Conservation (phyloP, 2,888 invertebrate genomes). For the Sphecodes monilicornis region DNA sequence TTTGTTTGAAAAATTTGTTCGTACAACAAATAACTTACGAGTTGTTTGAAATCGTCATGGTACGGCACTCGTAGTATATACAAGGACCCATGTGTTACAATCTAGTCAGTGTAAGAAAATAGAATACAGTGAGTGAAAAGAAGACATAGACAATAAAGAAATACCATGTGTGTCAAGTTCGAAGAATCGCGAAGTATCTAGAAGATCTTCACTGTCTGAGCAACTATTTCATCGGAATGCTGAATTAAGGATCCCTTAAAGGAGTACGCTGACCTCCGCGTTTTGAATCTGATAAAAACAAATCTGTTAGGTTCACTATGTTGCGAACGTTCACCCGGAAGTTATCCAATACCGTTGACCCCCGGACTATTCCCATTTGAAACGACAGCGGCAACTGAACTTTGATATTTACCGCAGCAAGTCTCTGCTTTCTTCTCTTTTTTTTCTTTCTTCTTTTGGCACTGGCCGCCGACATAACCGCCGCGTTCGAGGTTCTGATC, state of each 20-base stretch:
- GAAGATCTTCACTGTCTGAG: conserved; percentile 7
- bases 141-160: neutral
- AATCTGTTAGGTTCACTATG: neutral
- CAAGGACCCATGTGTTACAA: neutral
- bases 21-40: no score
- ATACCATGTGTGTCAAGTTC: conserved; percentile 1
- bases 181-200: conserved; percentile 8
- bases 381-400: neutral
- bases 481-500: conserved; percentile 78
- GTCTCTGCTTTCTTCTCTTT: conserved; percentile 82
- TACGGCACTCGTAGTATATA: no score
- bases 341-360: neutral
- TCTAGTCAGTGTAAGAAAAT: neutral
- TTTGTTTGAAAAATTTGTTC: no score
- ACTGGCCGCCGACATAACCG: conserved; percentile 70
- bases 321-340: neutral
- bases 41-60: no score
- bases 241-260: conserved; percentile 16
- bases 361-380: neutral
- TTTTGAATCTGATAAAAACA: neutral
- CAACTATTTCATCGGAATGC: neutral
- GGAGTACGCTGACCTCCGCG: neutral
- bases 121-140: neutral
- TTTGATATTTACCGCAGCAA: conserved; percentile 72
- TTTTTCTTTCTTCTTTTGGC: conserved; percentile 82